Evolutionary conservation across 1,140 invertebrate species (phyloP), one percentile per base, ranked within the genome.

Genomic region (Tetragnatha versicolor): DNA sequence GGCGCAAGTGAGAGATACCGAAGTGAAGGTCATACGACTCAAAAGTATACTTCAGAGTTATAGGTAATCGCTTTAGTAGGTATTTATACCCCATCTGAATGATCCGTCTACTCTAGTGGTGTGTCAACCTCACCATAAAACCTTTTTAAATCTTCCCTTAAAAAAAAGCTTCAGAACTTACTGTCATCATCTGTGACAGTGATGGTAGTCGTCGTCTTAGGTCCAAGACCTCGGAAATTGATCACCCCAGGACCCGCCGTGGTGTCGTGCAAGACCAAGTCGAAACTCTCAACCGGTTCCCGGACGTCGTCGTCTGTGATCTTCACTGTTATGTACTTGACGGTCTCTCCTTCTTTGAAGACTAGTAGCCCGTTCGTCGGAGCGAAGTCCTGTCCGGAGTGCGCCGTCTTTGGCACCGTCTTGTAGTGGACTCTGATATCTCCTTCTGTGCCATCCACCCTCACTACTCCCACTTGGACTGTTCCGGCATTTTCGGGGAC

Each of bases 101-200:
- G 17, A n/a, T n/a, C n/a, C n/a, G n/a, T n/a, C n/a, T n/a, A n/a
- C n/a, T n/a, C n/a, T n/a, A n/a, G n/a, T n/a, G n/a, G n/a, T n/a
- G n/a, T n/a, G n/a, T n/a, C n/a, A n/a, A n/a, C n/a, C n/a, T n/a
- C n/a, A n/a, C n/a, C n/a, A n/a, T n/a, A n/a, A n/a, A n/a, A n/a
- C n/a, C n/a, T n/a, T n/a, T n/a, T n/a, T n/a, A n/a, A n/a, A n/a
- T n/a, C n/a, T n/a, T n/a, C n/a, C n/a, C n/a, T n/a, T n/a, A n/a
- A n/a, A n/a, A n/a, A n/a, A n/a, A n/a, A n/a, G n/a, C n/a, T n/a
- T n/a, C n/a, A 27, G 6, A 60, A 31, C 69, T 73, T 20, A 73
- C 69, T 61, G 29, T 73, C 69, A 33, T 73, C 39, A 33, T 73
- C 69, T 37, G 10, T 31, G 5, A 73, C 60, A 0, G 37, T 45